These are phyloP conservation scores for Digitonthophagus gazella DNA, from an alignment of 2,888 invertebrate genomes.

Conservation along the genomic window DNA sequence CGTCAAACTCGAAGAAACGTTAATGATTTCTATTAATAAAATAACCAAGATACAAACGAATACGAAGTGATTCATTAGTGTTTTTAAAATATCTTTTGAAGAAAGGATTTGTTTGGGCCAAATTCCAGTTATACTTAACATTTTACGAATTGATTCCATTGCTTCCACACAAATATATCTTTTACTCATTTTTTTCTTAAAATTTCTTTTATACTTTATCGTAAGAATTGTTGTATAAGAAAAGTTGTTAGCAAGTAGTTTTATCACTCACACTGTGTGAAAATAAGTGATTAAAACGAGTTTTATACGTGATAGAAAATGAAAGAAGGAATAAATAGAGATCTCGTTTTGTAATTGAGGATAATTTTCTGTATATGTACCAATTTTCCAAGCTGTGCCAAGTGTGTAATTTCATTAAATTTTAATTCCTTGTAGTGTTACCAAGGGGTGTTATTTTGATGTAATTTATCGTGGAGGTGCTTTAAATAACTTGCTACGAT, in stretches of 20 bases:
- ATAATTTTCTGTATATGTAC: not conserved
- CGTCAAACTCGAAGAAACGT: not conserved
- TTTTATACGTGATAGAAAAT: not conserved
- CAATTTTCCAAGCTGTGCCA: too few species aligned
- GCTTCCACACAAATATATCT: not conserved
- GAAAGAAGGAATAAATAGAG: too few species aligned
- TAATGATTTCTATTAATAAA: conserved; percentile 15
- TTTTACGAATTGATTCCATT: not conserved
- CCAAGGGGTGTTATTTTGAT: not conserved
- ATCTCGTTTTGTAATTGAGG: not conserved
- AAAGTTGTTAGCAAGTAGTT: too few species aligned
- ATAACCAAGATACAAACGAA: not conserved
- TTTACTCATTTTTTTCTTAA: not conserved
- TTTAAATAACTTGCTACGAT: not conserved
- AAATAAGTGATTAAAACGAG: not conserved
- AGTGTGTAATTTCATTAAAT: not conserved
- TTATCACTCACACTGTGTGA: too few species aligned
- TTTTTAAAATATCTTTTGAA: not conserved
- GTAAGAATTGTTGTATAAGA: not conserved
- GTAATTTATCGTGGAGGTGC: too few species aligned
- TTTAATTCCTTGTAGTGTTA: not conserved
- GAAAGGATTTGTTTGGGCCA: conserved; percentile 9
- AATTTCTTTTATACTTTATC: not conserved
- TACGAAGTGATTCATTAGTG: conserved; percentile 2
- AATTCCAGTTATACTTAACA: conserved; percentile 20